Conservation (phyloP, 2,797 vertebrate species). For the Urocyon cinereoargenteus region DNA sequence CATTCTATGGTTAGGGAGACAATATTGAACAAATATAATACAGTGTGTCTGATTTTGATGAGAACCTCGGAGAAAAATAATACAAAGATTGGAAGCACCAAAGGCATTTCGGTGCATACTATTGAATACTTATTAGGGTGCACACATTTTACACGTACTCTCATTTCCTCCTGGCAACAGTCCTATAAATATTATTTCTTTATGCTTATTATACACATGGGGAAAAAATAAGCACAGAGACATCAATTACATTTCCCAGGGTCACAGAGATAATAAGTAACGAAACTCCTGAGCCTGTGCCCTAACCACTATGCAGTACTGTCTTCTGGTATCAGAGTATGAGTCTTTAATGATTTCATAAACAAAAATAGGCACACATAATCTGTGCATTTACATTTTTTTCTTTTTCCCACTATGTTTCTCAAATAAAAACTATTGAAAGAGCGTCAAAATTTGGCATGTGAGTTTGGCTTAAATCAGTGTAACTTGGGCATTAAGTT, state of each 20-base stretch:
- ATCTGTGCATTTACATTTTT: neutral
- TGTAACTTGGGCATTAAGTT: neutral
- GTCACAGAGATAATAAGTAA: neutral
- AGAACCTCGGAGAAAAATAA: neutral
- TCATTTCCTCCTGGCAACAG: neutral
- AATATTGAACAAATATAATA: neutral
- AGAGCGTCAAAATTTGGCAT: neutral
- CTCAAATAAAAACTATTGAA: neutral
- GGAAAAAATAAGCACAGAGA: neutral
- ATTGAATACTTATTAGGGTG: neutral
- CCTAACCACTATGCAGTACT: fast-evolving
- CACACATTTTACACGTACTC: neutral
- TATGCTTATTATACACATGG: neutral
- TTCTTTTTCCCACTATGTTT: neutral
- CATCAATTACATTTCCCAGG: neutral
- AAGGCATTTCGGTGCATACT: neutral
- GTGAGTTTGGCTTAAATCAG: neutral
- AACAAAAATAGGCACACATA: neutral
- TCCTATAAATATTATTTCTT: neutral
- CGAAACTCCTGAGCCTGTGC: neutral
- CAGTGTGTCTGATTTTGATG: neutral
- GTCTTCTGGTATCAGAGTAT: too few species aligned
- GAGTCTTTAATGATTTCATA: neutral
- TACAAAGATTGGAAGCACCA: fast-evolving
- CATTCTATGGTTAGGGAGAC: neutral